Evolutionary conservation across 2,888 invertebrate genomes (phyloP).

Genomic region (Leptothorax acervorum): DNA sequence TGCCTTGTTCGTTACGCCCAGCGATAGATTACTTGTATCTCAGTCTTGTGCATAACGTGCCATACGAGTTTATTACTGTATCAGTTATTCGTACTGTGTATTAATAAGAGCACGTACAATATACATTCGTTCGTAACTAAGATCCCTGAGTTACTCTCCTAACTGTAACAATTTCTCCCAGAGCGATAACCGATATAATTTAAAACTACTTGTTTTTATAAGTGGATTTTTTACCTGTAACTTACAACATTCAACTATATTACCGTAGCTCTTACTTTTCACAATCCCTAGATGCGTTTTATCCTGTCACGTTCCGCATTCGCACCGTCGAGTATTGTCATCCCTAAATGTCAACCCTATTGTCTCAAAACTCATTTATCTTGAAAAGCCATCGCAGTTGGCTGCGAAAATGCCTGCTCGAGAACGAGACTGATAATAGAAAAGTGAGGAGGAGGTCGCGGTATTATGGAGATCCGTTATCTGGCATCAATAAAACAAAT

Average conservation of each 20-base stretch:
- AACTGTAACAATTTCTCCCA: too few species aligned
- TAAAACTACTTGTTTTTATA: background rate
- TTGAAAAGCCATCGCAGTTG: conserved; percentile 59
- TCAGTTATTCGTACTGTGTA: too few species aligned
- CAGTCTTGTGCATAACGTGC: too few species aligned
- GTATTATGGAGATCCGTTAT: conserved; percentile 55
- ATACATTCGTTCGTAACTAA: too few species aligned
- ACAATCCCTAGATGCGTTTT: conserved; percentile 49
- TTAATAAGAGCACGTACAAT: too few species aligned
- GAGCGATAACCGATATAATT: background rate
- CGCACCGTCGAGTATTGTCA: conserved; percentile 57
- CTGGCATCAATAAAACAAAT: conserved; percentile 56
- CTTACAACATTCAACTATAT: conserved; percentile 19
- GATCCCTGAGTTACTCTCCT: too few species aligned
- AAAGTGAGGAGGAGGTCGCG: conserved; percentile 56
- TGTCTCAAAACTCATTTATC: conserved; percentile 74
- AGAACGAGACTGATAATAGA: conserved; percentile 63
- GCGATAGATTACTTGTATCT: too few species aligned
- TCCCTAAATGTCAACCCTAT: conserved; percentile 65
- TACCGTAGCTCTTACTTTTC: conserved; percentile 44
- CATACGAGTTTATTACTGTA: too few species aligned
- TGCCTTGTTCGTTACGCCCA: too few species aligned
- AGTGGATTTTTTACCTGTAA: conserved; percentile 3
- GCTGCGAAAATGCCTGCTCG: conserved; percentile 67
- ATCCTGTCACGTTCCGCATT: conserved; percentile 39